phyloP scores from a whole-genome alignment of 2,797 vertebrate genomes.

The Sylvilagus floridanus region DNA sequence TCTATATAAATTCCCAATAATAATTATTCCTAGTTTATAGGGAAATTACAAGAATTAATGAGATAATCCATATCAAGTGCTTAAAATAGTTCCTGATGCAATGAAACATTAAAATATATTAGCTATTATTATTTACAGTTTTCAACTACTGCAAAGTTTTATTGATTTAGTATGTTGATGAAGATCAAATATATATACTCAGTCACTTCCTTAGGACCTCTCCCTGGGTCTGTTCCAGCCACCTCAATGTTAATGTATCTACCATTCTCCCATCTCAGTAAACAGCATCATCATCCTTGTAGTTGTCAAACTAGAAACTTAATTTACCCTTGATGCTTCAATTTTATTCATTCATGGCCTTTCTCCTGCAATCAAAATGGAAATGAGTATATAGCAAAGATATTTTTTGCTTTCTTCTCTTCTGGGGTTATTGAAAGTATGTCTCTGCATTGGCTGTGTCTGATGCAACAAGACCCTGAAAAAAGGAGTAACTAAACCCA shows the following conservation, averaged over 20 bases:
- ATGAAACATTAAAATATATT: not conserved
- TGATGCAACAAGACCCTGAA: not conserved
- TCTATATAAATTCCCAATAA: constrained; percentile 23
- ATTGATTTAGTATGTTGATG: not conserved
- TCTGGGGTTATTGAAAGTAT: not conserved
- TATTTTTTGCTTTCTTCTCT: not conserved
- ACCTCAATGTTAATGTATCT: not conserved
- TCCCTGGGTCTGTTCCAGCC: not conserved
- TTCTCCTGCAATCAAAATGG: not conserved
- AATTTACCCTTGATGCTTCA: not conserved
- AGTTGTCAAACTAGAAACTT: not conserved
- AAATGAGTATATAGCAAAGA: not conserved
- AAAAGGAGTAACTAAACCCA: not conserved
- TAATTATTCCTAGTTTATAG: not conserved
- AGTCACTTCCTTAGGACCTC: not conserved
- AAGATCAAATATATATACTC: not conserved
- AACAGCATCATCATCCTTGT: not conserved
- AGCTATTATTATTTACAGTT: not conserved
- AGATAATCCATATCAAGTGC: constrained; percentile 14
- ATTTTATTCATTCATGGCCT: not conserved
- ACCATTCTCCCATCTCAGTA: not conserved
- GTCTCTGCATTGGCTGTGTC: not conserved
- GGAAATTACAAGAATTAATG: constrained; percentile 35
- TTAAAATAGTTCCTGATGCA: constrained; percentile 17
- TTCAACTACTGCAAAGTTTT: constrained; percentile 32